phyloP scores from a whole-genome alignment of 2,113 vertebrate genomes.

The Engystomops pustulosus region DNA sequence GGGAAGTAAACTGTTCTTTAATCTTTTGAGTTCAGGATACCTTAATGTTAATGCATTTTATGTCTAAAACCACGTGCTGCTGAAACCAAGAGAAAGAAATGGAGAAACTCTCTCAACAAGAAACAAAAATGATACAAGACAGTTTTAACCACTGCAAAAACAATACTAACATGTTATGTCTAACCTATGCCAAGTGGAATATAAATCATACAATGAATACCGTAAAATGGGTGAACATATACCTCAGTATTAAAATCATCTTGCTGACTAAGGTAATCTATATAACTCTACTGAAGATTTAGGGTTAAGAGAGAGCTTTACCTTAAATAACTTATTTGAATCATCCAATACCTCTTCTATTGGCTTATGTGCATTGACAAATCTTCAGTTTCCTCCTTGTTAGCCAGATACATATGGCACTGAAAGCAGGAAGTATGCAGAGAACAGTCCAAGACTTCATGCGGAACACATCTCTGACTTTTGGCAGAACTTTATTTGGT shows the following conservation, averaged over 20 bases:
- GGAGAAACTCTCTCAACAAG: no score
- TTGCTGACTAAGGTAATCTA: background rate
- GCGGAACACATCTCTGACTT: constrained; percentile 1
- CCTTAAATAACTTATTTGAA: constrained; percentile 52
- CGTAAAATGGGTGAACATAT: background rate
- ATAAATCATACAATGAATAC: background rate
- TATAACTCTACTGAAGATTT: background rate
- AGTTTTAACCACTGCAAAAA: background rate
- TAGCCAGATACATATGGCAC: constrained; percentile 38
- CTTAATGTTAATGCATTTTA: background rate
- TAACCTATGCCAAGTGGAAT: background rate
- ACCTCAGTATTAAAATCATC: background rate
- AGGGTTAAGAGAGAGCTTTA: constrained; percentile 44
- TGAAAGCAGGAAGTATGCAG: constrained; percentile 35
- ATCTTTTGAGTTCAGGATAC: no score
- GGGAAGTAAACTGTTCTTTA: no score
- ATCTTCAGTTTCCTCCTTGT: constrained; percentile 46
- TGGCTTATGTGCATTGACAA: constrained; percentile 39
- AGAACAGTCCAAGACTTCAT: constrained; percentile 28
- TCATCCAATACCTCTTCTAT: constrained; percentile 24
- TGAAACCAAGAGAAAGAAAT: background rate
- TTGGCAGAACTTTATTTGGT: constrained; percentile 26
- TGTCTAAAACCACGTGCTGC: background rate
- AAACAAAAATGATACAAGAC: background rate
- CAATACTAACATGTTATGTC: background rate